Percentiles rank a stretch among this genome's conserved stretches.
phyloP scores from a whole-genome alignment of 2,113 vertebrate species.

The Sander vitreus region DNA sequence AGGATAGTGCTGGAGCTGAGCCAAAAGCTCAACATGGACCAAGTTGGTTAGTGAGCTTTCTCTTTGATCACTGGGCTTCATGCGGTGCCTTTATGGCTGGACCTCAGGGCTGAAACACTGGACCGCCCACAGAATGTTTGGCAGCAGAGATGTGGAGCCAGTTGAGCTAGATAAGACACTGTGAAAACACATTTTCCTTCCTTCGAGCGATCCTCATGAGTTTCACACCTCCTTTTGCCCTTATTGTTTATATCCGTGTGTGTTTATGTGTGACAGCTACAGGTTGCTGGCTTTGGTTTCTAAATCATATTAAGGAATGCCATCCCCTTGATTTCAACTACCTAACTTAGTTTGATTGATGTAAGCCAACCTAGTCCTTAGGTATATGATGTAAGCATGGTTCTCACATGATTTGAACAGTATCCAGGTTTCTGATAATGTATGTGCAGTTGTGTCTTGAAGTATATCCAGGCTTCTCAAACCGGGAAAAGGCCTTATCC shows the following conservation, averaged over 20 bases:
- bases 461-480: too few species aligned
- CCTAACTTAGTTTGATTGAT: neutral
- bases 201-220: neutral
- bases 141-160: conserved; percentile 53
- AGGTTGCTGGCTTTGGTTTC: conserved; percentile 15
- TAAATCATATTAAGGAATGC: neutral
- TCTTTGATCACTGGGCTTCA: conserved; percentile 69
- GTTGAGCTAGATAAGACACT: conserved; percentile 42
- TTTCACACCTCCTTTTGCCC: neutral
- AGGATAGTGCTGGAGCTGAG: conserved; percentile 50
- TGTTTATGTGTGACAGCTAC: neutral
- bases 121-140: conserved; percentile 59
- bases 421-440: neutral
- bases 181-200: conserved; percentile 25
- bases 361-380: neutral
- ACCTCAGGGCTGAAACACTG: conserved; percentile 49
- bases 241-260: neutral
- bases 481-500: neutral
- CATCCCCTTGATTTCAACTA: conserved; percentile 12
- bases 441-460: too few species aligned
- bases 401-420: neutral
- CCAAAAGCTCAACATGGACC: conserved; percentile 52
- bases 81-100: conserved; percentile 51
- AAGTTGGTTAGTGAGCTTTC: conserved; percentile 34
- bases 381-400: neutral